Base-by-base conservation (phyloP, 2,113 vertebrate species). In the Chrysochloris asiatica region DNA sequence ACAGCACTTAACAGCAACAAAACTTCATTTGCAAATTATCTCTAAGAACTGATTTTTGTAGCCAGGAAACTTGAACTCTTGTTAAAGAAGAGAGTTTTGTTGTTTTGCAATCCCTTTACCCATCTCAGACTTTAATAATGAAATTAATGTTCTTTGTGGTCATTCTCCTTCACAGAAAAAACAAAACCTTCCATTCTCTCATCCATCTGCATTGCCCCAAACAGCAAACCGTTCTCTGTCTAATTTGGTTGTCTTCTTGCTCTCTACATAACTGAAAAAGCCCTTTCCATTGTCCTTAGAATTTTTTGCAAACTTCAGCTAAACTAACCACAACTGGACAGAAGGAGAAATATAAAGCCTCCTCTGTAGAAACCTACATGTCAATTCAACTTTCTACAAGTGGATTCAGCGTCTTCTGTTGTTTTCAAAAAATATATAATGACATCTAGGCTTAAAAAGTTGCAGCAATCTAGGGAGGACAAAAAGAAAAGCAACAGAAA, bases 341-440 rank as follows among this genome's bases (percentile, higher is more conserved):
- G 63, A 93, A 83, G 16, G n/a, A 24, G 38, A 92, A 92, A 52
- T 79, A 61, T 26, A 90, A 90, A 93, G n/a, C 41, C n/a, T 94
- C 71, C 28, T 91, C 87, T 82, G 92, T 50, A 72, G 67, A 95
- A 97, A 93, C 89, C 88, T 93, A 56, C 69, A 83, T 87, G 61
- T 87, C 71, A 87, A 45, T 93, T 95, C 65, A n/a, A 92, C 77
- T 92, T 89, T 78, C 72, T 65, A 75, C 79, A 95, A 92, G 43
- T 94, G 54, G 38, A 81, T 85, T 93, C 84, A 92, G 77, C 82
- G 93, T 88, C 89, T 93, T 92, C 65, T 94, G 50, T 95, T 84
- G 67, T 92, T 96, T 89, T 71, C 36, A 36, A 88, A 93, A 76
- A 90, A 86, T 47, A 45, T 76, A 52, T 89, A 92, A 87, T 91